Conservation (phyloP, 2,888 invertebrate species). For the Caenorhabditis angaria region DNA sequence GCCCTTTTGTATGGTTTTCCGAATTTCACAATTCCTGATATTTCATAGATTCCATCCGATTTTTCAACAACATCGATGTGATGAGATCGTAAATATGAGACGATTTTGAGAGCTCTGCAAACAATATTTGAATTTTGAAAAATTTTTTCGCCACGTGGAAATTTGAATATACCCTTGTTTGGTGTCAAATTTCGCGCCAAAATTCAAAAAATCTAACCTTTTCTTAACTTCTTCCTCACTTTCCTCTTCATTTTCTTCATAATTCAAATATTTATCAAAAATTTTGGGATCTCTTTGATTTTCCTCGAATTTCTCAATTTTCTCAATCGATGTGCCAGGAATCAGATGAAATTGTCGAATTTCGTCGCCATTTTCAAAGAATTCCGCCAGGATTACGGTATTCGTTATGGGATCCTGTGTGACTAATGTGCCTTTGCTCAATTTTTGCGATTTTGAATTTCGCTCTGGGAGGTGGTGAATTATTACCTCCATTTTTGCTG, state of each 20-base stretch:
- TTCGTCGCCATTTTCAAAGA: conserved; percentile 13
- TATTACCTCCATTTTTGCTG: not conserved
- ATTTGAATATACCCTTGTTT: not conserved
- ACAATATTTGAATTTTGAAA: not conserved
- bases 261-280: not conserved
- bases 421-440: conserved; percentile 52
- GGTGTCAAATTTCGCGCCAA: not conserved
- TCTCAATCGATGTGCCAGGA: not conserved
- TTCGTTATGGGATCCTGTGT: conserved; percentile 54
- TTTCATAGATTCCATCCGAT: conserved; percentile 12
- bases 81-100: conserved; percentile 23
- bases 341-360: not conserved
- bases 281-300: conserved; percentile 1
- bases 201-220: conserved; percentile 8
- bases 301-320: conserved; percentile 7
- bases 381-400: conserved; percentile 47
- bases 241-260: not conserved
- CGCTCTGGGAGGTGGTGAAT: conserved; percentile 16
- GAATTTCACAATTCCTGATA: conserved; percentile 26
- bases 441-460: not conserved
- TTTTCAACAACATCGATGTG: conserved; percentile 28
- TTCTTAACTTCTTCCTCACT: conserved; percentile 23
- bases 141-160: not conserved
- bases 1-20: conserved; percentile 35
- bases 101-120: conserved; percentile 24